These are phyloP conservation scores for Volucella inflata DNA, from an alignment of 2,888 invertebrate genomes.

Conservation along the genomic window DNA sequence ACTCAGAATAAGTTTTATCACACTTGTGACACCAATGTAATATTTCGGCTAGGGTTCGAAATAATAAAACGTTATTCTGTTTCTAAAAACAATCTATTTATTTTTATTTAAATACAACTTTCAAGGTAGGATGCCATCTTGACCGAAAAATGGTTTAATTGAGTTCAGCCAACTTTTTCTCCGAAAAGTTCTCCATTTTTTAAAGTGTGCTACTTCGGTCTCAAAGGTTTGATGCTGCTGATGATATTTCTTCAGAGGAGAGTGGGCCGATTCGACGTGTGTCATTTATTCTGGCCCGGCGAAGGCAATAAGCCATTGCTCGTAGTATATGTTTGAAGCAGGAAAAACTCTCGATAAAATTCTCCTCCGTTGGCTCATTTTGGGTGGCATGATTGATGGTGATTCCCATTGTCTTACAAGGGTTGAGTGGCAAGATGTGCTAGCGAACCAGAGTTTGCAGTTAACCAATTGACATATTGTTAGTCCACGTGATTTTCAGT, in stretches of 20 bases:
- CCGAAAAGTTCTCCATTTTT: neutral
- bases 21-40: too few relatives aligned
- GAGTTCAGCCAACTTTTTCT: neutral
- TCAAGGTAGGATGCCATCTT: too few relatives aligned
- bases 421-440: too few relatives aligned
- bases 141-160: neutral
- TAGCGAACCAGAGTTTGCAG: neutral
- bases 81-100: neutral
- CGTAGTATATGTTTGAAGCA: neutral
- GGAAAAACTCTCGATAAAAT: neutral
- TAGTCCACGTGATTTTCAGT: neutral
- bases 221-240: constrained; percentile 2
- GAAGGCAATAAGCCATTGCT: neutral
- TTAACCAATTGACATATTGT: neutral
- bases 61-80: too few relatives aligned
- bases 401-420: too few relatives aligned
- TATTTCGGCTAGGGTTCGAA: too few relatives aligned
- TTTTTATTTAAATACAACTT: neutral
- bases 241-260: neutral
- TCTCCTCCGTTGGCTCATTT: too few relatives aligned
- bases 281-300: neutral
- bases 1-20: too few relatives aligned
- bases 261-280: neutral
- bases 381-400: too few relatives aligned
- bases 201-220: neutral